A percentile compares a stretch with the other conserved stretches of the same genome.
phyloP scores from a whole-genome alignment of 2,888 invertebrate species.

The Coleophora deauratella region DNA sequence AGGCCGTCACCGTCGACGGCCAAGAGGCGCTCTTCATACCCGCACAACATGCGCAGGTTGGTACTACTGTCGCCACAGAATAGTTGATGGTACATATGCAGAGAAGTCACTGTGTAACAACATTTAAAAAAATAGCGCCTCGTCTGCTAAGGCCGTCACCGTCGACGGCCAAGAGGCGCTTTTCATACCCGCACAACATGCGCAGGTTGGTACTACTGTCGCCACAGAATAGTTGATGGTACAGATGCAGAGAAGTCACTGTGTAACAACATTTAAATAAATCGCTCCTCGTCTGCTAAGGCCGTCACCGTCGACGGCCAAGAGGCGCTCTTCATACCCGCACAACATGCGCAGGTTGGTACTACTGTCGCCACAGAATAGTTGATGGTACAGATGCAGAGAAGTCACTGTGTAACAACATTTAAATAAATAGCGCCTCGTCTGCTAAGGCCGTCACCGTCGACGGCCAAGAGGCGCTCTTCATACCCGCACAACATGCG shows the following conservation, averaged over 20 bases:
- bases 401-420: too few species aligned
- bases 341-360: constrained; percentile 77
- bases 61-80: too few species aligned
- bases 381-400: too few species aligned
- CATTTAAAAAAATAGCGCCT: too few species aligned
- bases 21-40: constrained; percentile 95
- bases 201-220: too few species aligned
- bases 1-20: constrained; percentile 93
- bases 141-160: constrained; percentile 91
- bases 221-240: too few species aligned
- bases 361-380: too few species aligned
- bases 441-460: constrained; percentile 94
- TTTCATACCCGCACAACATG: constrained; percentile 88
- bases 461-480: constrained; percentile 93
- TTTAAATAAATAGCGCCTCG: too few species aligned
- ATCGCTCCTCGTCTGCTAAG: constrained; percentile 91
- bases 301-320: constrained; percentile 94
- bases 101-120: too few species aligned
- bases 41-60: constrained; percentile 78
- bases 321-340: constrained; percentile 93
- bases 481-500: constrained; percentile 87
- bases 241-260: too few species aligned
- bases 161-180: constrained; percentile 95
- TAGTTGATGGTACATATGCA: too few species aligned
- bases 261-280: too few species aligned